Percentiles rank a stretch among this genome's conserved stretches.
Conservation (phyloP, 2,113 vertebrate species). For the Aldabrachelys gigantea region DNA sequence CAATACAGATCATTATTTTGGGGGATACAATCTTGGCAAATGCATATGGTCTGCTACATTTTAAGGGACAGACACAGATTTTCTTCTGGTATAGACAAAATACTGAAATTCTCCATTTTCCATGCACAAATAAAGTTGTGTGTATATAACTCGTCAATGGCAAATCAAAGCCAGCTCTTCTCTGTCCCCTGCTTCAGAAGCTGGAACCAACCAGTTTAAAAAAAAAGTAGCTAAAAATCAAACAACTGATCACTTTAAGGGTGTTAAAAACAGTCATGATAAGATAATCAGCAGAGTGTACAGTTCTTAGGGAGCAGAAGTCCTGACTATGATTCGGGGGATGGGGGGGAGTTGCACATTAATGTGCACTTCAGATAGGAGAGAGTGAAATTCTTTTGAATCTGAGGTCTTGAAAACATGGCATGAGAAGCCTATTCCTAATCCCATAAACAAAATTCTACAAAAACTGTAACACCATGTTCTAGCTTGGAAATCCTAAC, state of each 20-base stretch:
- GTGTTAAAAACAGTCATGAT: background rate
- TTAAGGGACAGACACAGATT: background rate
- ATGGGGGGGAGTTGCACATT: background rate
- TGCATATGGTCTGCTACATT: background rate
- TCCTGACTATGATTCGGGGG: background rate
- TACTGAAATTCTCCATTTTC: background rate
- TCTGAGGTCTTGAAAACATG: background rate
- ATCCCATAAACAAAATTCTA: background rate
- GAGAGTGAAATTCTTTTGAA: background rate
- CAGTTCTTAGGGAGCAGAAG: background rate
- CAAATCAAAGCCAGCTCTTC: background rate
- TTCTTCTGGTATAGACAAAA: background rate
- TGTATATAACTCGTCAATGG: background rate
- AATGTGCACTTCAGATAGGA: background rate
- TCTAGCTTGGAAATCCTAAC: background rate
- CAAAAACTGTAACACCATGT: background rate
- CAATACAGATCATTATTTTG: background rate
- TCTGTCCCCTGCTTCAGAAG: background rate
- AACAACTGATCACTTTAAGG: background rate
- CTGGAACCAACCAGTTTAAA: background rate
- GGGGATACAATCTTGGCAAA: background rate
- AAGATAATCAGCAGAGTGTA: background rate
- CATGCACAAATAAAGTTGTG: background rate
- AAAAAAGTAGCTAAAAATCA: background rate
- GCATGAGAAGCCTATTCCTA: background rate